Conservation (phyloP, 2,113 vertebrate species). For the Triplophysa rosa region DNA sequence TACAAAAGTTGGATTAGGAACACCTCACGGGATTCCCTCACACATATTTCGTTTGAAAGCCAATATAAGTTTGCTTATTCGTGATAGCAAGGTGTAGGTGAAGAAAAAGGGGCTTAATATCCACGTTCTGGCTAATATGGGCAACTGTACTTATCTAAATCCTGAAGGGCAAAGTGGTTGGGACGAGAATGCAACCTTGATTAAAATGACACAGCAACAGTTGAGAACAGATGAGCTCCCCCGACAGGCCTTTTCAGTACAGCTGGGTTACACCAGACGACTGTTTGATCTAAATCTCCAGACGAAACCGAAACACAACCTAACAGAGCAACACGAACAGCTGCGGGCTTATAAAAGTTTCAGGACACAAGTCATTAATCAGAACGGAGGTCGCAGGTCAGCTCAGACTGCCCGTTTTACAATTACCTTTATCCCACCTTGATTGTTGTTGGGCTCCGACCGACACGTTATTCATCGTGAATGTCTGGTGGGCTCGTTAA, state of each 20-base stretch:
- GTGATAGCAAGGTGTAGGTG: background rate
- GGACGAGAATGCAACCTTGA: background rate
- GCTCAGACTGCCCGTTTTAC: constrained; percentile 39
- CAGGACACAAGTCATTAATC: constrained; percentile 30
- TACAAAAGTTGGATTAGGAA: background rate
- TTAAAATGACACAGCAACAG: constrained; percentile 8
- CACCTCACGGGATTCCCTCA: background rate
- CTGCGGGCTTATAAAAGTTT: constrained; percentile 37
- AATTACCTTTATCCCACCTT: constrained; percentile 24
- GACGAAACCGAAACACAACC: constrained; percentile 1
- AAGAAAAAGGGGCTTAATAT: constrained; percentile 33
- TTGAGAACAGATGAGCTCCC: background rate
- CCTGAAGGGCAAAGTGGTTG: background rate
- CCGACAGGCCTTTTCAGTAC: background rate
- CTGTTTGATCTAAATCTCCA: constrained; percentile 39
- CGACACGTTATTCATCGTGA: constrained; percentile 3
- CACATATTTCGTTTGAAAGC: constrained; percentile 1
- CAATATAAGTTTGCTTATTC: constrained; percentile 6
- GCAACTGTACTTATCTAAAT: background rate
- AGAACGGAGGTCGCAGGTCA: constrained; percentile 35
- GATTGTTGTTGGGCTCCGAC: background rate
- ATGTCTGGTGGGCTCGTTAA: constrained; percentile 8
- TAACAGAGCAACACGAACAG: constrained; percentile 23
- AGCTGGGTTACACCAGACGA: background rate
- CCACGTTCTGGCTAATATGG: background rate